Evolutionary conservation across 2,888 invertebrate genomes (phyloP), one percentile per base, ranked within the genome.

Genomic region (Encarsia formosa): DNA sequence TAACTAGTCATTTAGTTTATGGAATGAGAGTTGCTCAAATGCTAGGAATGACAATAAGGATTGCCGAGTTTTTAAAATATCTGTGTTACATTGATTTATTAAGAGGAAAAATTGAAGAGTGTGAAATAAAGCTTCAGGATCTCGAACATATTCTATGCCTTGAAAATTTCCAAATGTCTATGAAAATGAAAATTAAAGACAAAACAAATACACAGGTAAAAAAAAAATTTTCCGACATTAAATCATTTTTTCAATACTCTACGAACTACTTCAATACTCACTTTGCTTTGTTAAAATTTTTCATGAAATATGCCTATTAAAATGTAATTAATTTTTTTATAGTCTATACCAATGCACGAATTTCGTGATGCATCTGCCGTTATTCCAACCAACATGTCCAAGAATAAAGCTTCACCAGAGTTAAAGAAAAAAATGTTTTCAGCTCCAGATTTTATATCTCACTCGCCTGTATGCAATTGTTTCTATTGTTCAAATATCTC

Each of bases 101-200:
- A 0, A 65, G 69, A 5, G 57, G 54, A 0, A 59, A 66, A 16
- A 13, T 68, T 13, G 63, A 64, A 4, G 66, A 69, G 24, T 72
- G 72, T 43, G 71, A 71, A 34, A 63, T 68, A 2, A 68, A 69
- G 23, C 57, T 74, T 4, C 67, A 68, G 38, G 67, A 68, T 2
- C 57, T 73, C 4, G 73, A 73, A 42, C 61, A 67, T 22, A 68
- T 74, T 9, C 54, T 74, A 5, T 62, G 63, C 9, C 63, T 69
- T 5, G 70, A 71, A n/a, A 59, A 56, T 1, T 60, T 66, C 47
- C 59, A 63, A 20, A 19, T 51, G 1, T 61, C 64, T 1, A 63
- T 62, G 58, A 58, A 45, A n/a, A 4, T 22, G 1, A 48, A 47
- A 5, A 34, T 57, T 29, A 53, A 57, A 19, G 58, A 62, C 32